These are phyloP conservation scores for Spodoptera littoralis DNA, from an alignment of 2,888 invertebrate genomes.

Conservation along the genomic window DNA sequence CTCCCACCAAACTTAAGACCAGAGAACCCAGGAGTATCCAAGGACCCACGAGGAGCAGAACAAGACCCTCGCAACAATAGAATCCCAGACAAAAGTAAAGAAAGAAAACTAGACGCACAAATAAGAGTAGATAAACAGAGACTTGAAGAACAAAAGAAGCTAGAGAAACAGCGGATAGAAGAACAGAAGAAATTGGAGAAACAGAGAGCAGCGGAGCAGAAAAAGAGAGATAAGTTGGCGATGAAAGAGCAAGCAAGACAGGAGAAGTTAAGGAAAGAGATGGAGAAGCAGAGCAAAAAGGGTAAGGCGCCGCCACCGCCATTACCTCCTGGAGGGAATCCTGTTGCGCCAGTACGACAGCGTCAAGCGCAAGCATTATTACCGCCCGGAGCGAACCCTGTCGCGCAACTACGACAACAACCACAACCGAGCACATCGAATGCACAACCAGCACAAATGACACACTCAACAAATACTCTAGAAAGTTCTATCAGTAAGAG, in stretches of 20 bases:
- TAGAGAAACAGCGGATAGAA: constrained; percentile 64
- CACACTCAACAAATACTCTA: constrained; percentile 75
- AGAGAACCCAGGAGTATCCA: constrained; percentile 69
- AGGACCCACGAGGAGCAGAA: constrained; percentile 66
- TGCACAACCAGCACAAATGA: constrained; percentile 30
- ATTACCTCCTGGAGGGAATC: constrained; percentile 22
- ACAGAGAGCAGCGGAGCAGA: constrained; percentile 68
- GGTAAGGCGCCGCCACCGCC: too few relatives aligned
- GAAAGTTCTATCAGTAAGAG: constrained; percentile 81
- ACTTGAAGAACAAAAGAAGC: constrained; percentile 53
- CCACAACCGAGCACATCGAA: constrained; percentile 22
- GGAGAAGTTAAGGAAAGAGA: constrained; percentile 63
- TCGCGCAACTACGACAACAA: constrained; percentile 24
- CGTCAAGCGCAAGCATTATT: constrained; percentile 34
- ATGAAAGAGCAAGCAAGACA: constrained; percentile 62
- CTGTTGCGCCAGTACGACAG: constrained; percentile 29
- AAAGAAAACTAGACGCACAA: constrained; percentile 53
- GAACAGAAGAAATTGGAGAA: constrained; percentile 75
- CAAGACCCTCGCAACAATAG: constrained; percentile 40
- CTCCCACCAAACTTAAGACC: constrained; percentile 58
- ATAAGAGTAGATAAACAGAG: constrained; percentile 49
- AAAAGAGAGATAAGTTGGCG: constrained; percentile 69
- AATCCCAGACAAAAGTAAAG: constrained; percentile 22
- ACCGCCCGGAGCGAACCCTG: constrained; percentile 41
- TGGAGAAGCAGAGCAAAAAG: constrained; percentile 50